Conservation (phyloP, 1,140 invertebrate genomes). For the Tetramorium simillimum region DNA sequence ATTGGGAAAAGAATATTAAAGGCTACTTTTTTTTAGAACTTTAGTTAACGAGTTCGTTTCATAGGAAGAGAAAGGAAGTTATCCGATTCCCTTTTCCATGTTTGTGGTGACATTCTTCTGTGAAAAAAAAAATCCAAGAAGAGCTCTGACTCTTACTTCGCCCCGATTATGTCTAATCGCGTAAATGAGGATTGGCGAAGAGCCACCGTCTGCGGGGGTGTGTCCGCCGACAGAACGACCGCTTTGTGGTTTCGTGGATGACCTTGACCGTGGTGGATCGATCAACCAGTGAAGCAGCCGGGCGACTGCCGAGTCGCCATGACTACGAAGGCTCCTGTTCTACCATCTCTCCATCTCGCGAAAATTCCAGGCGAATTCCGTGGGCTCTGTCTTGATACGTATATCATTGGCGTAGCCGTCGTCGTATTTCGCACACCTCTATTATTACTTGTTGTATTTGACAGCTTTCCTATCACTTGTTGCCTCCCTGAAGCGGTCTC, state of each 20-base stretch:
- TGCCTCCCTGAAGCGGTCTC: neutral
- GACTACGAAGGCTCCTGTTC: constrained; percentile 81
- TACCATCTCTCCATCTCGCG: constrained; percentile 66
- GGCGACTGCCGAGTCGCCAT: constrained; percentile 82
- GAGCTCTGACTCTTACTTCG: neutral
- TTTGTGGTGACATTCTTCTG: neutral
- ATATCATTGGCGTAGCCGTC: constrained; percentile 16
- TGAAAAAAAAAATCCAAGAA: neutral
- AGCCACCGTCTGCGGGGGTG: constrained; percentile 57
- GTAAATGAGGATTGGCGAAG: constrained; percentile 44
- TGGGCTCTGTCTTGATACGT: constrained; percentile 8
- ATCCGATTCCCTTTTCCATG: neutral
- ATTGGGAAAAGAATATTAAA: neutral
- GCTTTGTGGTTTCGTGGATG: constrained; percentile 74
- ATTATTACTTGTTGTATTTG: neutral
- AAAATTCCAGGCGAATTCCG: constrained; percentile 69
- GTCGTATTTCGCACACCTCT: neutral
- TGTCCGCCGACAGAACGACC: constrained; percentile 43
- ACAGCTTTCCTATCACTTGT: constrained; percentile 21
- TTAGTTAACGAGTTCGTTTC: neutral
- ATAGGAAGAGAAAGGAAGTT: neutral
- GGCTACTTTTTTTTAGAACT: too few species aligned
- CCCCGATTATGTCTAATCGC: constrained; percentile 54
- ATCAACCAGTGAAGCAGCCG: constrained; percentile 79
- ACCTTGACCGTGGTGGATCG: constrained; percentile 85